These are phyloP conservation scores for Zaprionus capensis DNA, from an alignment of 1,140 invertebrate species.

Conservation along the genomic window DNA sequence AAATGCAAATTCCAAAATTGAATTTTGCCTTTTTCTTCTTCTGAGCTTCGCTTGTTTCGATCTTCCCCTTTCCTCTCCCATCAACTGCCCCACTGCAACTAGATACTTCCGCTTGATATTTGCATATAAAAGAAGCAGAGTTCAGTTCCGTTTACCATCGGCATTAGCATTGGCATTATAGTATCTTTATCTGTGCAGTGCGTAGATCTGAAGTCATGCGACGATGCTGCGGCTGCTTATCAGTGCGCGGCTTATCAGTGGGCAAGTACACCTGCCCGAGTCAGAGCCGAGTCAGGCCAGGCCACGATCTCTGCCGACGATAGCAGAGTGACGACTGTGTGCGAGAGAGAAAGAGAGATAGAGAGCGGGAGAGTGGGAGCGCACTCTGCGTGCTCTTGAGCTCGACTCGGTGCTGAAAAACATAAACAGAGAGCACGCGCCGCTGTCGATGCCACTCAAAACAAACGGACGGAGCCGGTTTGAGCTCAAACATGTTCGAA, in stretches of 20 bases:
- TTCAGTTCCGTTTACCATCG: no score
- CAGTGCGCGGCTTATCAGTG: background rate
- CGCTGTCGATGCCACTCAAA: slow-evolving; percentile 35
- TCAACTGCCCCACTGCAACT: background rate
- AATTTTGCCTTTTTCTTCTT: slow-evolving; percentile 31
- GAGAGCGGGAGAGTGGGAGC: background rate
- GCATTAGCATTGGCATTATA: background rate
- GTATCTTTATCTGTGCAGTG: background rate
- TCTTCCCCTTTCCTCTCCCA: background rate
- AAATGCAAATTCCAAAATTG: slow-evolving; percentile 63
- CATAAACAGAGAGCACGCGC: slow-evolving; percentile 44
- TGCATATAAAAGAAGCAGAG: background rate
- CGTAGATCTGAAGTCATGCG: background rate
- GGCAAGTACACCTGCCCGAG: background rate
- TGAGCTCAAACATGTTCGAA: slow-evolving; percentile 49
- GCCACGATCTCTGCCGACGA: slow-evolving; percentile 4
- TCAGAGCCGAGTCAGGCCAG: background rate
- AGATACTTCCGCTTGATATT: background rate
- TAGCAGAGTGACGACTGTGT: background rate
- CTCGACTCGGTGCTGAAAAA: slow-evolving; percentile 35
- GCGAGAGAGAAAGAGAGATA: background rate
- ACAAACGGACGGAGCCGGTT: slow-evolving; percentile 16
- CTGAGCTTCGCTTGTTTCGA: background rate
- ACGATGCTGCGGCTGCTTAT: background rate
- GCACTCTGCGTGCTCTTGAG: slow-evolving; percentile 34